Percentiles rank a stretch among this genome's conserved stretches.
These are phyloP conservation scores for Bombus haemorrhoidalis DNA, from an alignment of 1,140 invertebrate species.

Conservation along the genomic window DNA sequence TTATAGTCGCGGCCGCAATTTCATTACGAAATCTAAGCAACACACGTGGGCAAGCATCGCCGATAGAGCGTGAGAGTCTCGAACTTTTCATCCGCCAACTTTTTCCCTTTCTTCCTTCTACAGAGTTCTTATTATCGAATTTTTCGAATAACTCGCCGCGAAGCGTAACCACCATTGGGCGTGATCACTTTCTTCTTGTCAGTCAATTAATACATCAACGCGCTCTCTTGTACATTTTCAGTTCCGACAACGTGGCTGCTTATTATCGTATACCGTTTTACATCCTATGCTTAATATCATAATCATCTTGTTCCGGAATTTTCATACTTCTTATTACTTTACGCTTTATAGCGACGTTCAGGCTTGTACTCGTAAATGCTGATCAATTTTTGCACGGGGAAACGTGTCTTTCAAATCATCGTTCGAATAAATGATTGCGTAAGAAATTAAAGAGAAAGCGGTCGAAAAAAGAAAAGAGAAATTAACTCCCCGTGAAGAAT, in stretches of 20 bases:
- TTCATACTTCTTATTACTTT: not conserved
- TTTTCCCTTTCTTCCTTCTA: not conserved
- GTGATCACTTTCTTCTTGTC: constrained; percentile 18
- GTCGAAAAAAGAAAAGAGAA: too few species aligned
- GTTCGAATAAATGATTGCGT: not conserved
- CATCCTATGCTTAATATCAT: constrained; percentile 10
- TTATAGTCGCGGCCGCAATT: constrained; percentile 54
- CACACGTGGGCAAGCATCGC: constrained; percentile 44
- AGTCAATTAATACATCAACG: constrained; percentile 47
- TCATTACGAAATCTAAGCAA: constrained; percentile 59
- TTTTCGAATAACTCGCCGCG: constrained; percentile 15
- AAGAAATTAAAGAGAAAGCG: too few species aligned
- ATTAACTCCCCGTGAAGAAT: too few species aligned
- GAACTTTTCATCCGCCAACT: constrained; percentile 52
- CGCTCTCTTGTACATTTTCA: constrained; percentile 1
- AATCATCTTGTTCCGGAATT: not conserved
- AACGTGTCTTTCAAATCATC: not conserved
- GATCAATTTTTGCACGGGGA: too few species aligned
- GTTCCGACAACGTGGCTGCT: not conserved
- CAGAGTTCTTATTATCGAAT: constrained; percentile 13
- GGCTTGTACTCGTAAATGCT: too few species aligned
- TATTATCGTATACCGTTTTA: constrained; percentile 34
- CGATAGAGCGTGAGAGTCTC: constrained; percentile 54
- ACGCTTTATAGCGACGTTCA: too few species aligned
- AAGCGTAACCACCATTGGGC: not conserved